Evolutionary conservation across 2,888 invertebrate species (phyloP).

Genomic region (Abscondita cerata): DNA sequence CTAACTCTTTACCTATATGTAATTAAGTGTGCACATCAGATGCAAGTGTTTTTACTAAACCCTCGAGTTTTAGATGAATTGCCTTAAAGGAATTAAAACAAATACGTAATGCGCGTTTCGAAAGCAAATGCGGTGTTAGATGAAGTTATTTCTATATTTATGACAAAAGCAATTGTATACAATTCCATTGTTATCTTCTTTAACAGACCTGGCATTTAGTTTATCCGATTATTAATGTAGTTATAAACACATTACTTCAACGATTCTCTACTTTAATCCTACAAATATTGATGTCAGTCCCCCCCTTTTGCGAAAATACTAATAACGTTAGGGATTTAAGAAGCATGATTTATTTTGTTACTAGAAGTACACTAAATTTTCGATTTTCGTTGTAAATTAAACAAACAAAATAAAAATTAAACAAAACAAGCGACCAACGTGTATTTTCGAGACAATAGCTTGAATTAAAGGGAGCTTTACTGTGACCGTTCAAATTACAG

Average conservation of each 20-base stretch:
- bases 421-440: constrained; percentile 34
- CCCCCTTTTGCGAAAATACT: neutral
- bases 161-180: neutral
- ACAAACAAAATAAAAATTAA: constrained; percentile 26
- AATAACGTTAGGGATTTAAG: neutral
- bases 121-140: too few relatives aligned
- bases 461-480: constrained; percentile 56
- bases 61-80: too few relatives aligned
- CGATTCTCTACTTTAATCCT: neutral
- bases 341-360: neutral
- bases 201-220: neutral
- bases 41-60: too few relatives aligned
- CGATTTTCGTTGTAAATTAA: constrained; percentile 19
- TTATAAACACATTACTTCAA: constrained; percentile 7
- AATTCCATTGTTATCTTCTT: constrained; percentile 9
- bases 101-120: too few relatives aligned
- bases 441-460: constrained; percentile 56
- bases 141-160: too few relatives aligned
- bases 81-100: too few relatives aligned
- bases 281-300: neutral
- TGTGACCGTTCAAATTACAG: constrained; percentile 54
- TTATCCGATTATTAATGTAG: constrained; percentile 6
- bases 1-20: too few relatives aligned
- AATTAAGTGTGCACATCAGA: too few relatives aligned
- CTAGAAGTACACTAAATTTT: constrained; percentile 12